Evolutionary conservation across 2,113 vertebrate genomes (phyloP).

Genomic region (Pseudonaja textilis): DNA sequence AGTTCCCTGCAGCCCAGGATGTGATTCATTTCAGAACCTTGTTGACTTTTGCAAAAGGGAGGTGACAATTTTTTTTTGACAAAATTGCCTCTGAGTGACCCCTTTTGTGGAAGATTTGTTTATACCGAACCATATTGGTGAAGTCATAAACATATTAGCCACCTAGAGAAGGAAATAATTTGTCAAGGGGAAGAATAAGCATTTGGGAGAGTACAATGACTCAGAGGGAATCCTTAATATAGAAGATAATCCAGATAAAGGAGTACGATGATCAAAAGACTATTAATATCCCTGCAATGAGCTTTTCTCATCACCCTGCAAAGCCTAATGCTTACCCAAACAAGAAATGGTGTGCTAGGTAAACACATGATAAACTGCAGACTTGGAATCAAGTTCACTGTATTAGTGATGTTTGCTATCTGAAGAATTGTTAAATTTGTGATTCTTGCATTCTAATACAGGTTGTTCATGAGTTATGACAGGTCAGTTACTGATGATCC

Average conservation of each 20-base stretch:
- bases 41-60: background rate
- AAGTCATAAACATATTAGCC: background rate
- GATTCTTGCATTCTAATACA: background rate
- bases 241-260: conserved; percentile 8
- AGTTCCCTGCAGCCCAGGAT: background rate
- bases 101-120: background rate
- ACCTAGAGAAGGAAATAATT: background rate
- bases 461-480: background rate
- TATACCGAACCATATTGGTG: background rate
- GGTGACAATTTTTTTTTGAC: background rate
- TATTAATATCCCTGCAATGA: background rate
- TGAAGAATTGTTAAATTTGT: conserved; percentile 1
- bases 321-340: background rate
- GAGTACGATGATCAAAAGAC: conserved; percentile 12
- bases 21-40: background rate
- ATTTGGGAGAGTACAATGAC: background rate
- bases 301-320: background rate
- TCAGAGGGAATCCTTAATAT: background rate
- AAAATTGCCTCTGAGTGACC: background rate
- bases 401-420: background rate
- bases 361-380: background rate
- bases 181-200: background rate
- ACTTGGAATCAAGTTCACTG: background rate
- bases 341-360: background rate
- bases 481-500: background rate